Conservation (phyloP, 1,140 invertebrate genomes). For the Drosophila setifemur region DNA sequence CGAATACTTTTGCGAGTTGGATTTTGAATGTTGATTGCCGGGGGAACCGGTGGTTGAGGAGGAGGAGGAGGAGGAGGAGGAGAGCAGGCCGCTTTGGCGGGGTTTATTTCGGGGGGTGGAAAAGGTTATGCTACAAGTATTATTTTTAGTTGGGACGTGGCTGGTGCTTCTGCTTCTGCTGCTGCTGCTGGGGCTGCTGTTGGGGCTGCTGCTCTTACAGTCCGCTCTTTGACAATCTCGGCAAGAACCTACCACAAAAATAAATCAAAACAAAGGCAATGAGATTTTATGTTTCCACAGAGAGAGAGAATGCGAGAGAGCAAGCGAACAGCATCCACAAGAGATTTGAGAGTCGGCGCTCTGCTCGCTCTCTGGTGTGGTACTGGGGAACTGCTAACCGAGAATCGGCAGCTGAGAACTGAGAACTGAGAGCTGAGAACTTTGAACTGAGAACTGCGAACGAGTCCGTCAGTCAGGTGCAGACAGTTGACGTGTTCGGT, state of each 20-base stretch:
- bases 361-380: slow-evolving; percentile 37
- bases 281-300: not conserved
- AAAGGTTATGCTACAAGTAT: slow-evolving; percentile 49
- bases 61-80: not conserved
- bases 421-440: slow-evolving; percentile 15
- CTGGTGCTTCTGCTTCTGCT: not conserved
- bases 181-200: not conserved
- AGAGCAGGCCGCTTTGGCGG: not conserved
- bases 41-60: not conserved
- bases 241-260: slow-evolving; percentile 71
- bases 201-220: slow-evolving; percentile 29
- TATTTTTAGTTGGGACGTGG: slow-evolving; percentile 37
- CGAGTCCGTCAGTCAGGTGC: slow-evolving; percentile 74
- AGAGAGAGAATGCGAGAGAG: slow-evolving; percentile 6
- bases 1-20: slow-evolving; percentile 40
- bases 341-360: slow-evolving; percentile 42
- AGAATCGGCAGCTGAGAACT: not conserved
- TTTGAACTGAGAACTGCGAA: slow-evolving; percentile 13
- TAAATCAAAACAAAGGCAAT: slow-evolving; percentile 68
- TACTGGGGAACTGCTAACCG: not conserved
- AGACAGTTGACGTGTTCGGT: slow-evolving; percentile 82
- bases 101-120: not conserved
- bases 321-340: slow-evolving; percentile 66
- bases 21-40: slow-evolving; percentile 25
- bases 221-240: slow-evolving; percentile 64